Evolutionary conservation across 2,888 invertebrate genomes (phyloP).

Genomic region (Eupithecia insigniata): DNA sequence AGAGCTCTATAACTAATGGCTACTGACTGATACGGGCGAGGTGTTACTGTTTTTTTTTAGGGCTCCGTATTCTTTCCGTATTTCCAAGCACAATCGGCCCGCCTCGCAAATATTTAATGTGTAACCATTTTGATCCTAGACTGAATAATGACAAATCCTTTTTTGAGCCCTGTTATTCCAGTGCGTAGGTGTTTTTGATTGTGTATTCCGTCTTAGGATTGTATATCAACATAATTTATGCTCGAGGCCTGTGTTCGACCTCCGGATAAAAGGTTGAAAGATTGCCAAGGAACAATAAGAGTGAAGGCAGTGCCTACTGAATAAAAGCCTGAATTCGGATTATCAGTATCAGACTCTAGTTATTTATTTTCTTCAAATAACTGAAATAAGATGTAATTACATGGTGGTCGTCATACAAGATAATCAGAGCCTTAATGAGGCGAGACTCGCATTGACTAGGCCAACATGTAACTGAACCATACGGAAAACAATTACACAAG

Average conservation of each 20-base stretch:
- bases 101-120: background rate
- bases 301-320: background rate
- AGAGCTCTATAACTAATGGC: conserved; percentile 34
- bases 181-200: conserved; percentile 1
- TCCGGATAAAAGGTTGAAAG: background rate
- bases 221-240: background rate
- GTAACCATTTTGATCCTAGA: background rate
- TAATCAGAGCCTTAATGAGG: background rate
- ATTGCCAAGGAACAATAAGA: background rate
- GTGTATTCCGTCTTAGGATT: background rate
- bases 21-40: conserved; percentile 22
- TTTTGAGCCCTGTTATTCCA: background rate
- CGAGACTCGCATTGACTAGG: no score
- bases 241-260: background rate
- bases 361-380: background rate
- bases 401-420: background rate
- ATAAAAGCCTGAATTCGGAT: background rate
- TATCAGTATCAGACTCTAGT: background rate
- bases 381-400: background rate
- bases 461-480: background rate
- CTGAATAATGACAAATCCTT: background rate
- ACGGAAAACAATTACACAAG: background rate
- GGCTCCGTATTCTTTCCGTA: conserved; percentile 2
- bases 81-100: background rate
- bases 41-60: background rate